These are phyloP conservation scores for Pediacus dermestoides DNA, from an alignment of 2,888 invertebrate species.

Conservation along the genomic window DNA sequence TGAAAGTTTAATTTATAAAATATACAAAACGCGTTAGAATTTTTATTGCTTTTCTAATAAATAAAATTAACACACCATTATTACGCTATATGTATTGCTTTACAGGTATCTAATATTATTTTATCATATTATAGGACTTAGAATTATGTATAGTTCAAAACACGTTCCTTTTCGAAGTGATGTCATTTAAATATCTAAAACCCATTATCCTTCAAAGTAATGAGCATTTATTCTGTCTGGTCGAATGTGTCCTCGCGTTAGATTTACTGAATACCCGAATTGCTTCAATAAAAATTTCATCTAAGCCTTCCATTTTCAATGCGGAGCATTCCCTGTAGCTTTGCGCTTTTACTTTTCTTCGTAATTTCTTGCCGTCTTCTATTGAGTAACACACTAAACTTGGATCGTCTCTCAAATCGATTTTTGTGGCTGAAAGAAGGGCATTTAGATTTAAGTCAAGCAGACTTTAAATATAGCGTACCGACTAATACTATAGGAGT, in stretches of 20 bases:
- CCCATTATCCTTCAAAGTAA: no score
- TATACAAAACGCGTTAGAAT: no score
- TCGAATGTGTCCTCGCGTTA: constrained; percentile 29
- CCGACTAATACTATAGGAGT: constrained; percentile 83
- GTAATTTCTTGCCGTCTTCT: constrained; percentile 75
- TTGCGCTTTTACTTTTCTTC: constrained; percentile 52
- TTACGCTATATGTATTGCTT: no score
- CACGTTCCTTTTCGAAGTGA: no score
- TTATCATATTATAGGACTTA: no score
- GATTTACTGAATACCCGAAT: constrained; percentile 37
- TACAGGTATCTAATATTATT: no score
- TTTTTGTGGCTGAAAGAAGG: constrained; percentile 68
- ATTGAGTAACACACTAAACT: constrained; percentile 60
- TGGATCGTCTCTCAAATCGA: constrained; percentile 63
- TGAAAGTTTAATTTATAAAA: no score
- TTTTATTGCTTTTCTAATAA: no score
- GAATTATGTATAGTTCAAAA: no score
- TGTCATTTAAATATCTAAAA: no score
- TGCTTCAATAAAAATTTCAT: constrained; percentile 45
- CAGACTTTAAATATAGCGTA: constrained; percentile 47
- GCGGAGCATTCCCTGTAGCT: constrained; percentile 48
- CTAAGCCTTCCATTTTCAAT: constrained; percentile 40
- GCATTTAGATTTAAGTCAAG: constrained; percentile 1
- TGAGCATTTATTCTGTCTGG: no score
- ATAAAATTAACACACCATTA: no score